These are phyloP conservation scores for Etheostoma perlongum DNA, from an alignment of 2,797 vertebrate genomes.

Conservation along the genomic window DNA sequence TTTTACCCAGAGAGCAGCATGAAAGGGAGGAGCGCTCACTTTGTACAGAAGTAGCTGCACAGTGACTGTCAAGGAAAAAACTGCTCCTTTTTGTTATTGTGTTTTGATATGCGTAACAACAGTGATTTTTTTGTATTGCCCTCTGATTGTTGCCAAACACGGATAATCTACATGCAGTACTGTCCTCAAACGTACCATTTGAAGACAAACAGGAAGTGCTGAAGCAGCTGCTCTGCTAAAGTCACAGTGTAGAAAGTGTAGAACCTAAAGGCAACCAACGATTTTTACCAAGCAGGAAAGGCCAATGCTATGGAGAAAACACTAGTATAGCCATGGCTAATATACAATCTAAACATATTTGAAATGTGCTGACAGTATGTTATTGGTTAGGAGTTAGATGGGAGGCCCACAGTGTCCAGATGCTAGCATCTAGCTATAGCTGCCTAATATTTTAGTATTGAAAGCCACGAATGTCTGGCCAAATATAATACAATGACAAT, in stretches of 20 bases:
- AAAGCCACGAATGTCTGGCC: neutral
- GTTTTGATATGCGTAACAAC: neutral
- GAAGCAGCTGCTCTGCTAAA: neutral
- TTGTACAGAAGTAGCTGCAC: too few relatives aligned
- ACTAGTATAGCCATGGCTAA: too few relatives aligned
- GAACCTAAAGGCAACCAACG: neutral
- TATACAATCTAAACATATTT: too few relatives aligned
- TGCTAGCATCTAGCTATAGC: neutral
- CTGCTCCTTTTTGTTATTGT: too few relatives aligned
- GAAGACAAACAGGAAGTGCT: neutral
- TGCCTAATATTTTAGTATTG: neutral
- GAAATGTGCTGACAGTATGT: too few relatives aligned
- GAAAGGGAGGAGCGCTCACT: too few relatives aligned
- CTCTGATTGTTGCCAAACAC: neutral
- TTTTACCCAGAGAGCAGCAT: too few relatives aligned
- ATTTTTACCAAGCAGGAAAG: too few relatives aligned
- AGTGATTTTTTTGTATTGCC: neutral
- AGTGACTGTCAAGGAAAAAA: too few relatives aligned
- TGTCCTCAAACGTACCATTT: neutral
- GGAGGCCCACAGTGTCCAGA: neutral
- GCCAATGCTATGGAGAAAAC: too few relatives aligned
- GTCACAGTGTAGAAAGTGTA: neutral
- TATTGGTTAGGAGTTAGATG: too few relatives aligned
- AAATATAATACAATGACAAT: neutral
- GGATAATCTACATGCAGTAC: neutral